phyloP scores from a whole-genome alignment of 2,797 vertebrate species.

The Macropodus opercularis region DNA sequence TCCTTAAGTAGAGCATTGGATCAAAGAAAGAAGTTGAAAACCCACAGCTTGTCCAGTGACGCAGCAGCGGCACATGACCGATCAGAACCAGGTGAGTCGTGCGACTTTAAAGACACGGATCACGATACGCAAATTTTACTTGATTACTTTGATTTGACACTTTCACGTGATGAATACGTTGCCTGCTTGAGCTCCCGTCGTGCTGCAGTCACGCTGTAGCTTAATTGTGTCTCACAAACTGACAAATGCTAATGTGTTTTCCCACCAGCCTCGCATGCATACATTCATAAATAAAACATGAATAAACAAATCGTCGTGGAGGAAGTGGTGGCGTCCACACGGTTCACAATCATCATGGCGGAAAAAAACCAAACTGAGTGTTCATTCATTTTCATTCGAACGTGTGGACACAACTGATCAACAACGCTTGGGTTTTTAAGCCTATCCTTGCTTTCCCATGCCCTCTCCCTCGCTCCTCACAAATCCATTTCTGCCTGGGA shows the following conservation, averaged over 20 bases:
- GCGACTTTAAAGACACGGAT: too few relatives aligned
- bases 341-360: conserved; percentile 24
- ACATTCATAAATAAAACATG: conserved; percentile 56
- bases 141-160: too few relatives aligned
- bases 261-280: conserved; percentile 9
- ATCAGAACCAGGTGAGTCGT: too few relatives aligned
- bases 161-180: too few relatives aligned
- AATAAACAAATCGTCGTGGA: conserved; percentile 34
- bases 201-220: too few relatives aligned
- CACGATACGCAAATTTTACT: too few relatives aligned
- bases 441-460: neutral
- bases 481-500: conserved; percentile 50
- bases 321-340: conserved; percentile 27
- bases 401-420: conserved; percentile 11
- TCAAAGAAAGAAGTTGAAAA: too few relatives aligned
- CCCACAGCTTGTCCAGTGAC: too few relatives aligned
- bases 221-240: conserved; percentile 47
- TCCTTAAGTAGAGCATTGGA: too few relatives aligned
- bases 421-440: conserved; percentile 18
- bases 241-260: conserved; percentile 36
- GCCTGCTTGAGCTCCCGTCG: too few relatives aligned
- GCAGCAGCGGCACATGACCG: too few relatives aligned
- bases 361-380: neutral
- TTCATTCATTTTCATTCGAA: conserved; percentile 22
- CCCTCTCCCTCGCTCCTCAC: conserved; percentile 5